These are phyloP conservation scores for Eutrigla gurnardus DNA, from an alignment of 2,797 vertebrate species.

Conservation along the genomic window DNA sequence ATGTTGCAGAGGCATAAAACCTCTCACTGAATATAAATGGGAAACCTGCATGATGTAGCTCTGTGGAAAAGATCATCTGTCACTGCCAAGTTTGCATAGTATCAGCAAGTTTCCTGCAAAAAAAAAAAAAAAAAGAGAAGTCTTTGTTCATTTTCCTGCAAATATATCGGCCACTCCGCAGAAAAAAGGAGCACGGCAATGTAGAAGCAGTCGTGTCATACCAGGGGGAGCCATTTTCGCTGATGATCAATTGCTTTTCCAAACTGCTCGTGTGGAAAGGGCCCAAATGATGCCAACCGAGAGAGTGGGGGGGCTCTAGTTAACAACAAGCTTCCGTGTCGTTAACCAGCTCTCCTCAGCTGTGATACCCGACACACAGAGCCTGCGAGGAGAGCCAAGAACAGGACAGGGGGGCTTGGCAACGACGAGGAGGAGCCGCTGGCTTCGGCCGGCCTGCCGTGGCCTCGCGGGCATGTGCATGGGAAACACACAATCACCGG, in stretches of 20 bases:
- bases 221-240: conserved; percentile 9
- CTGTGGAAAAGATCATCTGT: conserved; percentile 61
- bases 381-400: conserved; percentile 48
- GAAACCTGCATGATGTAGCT: conserved; percentile 43
- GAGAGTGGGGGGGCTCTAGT: conserved; percentile 23
- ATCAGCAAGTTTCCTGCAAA: conserved; percentile 58
- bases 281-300: conserved; percentile 4
- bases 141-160: conserved; percentile 34
- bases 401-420: conserved; percentile 52
- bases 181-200: not conserved
- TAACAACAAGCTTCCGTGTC: conserved; percentile 48
- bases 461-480: conserved; percentile 30
- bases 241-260: conserved; percentile 14
- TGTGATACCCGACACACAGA: conserved; percentile 35
- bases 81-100: conserved; percentile 66
- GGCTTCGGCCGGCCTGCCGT: conserved; percentile 35
- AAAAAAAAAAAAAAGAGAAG: conserved; percentile 21
- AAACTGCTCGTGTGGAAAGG: conserved; percentile 23
- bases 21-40: conserved; percentile 68
- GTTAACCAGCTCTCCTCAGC: conserved; percentile 50
- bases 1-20: conserved; percentile 60
- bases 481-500: conserved; percentile 18
- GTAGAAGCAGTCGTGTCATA: conserved; percentile 10
- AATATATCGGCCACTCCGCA: conserved; percentile 6
- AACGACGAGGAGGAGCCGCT: conserved; percentile 31